phyloP scores from a whole-genome alignment of 2,113 vertebrate species.

The Dasyurus viverrinus region DNA sequence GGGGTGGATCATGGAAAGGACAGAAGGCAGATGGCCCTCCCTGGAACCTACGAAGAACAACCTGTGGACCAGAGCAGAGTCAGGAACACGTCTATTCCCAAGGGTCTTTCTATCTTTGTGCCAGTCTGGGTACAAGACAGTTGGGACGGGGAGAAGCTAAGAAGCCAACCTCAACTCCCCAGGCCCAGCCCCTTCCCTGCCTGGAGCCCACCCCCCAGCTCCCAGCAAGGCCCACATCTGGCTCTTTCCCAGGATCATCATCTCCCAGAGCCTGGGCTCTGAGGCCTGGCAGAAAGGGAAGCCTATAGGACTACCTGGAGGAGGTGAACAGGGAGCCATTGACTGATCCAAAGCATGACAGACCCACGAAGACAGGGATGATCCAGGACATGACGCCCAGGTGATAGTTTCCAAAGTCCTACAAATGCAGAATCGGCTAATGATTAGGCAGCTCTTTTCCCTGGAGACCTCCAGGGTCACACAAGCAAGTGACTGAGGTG shows the following conservation, averaged over 20 bases:
- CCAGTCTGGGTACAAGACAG: background rate
- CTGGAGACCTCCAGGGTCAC: background rate
- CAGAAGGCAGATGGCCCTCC: slow-evolving; percentile 95
- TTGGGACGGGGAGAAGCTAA: too few species aligned
- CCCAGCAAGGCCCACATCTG: background rate
- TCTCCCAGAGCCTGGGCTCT: fast-evolving
- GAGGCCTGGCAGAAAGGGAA: too few species aligned
- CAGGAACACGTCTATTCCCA: fast-evolving
- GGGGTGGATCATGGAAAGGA: slow-evolving; percentile 98
- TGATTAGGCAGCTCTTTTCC: background rate
- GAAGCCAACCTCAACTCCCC: too few species aligned
- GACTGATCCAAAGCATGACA: slow-evolving; percentile 98
- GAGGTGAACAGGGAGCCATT: slow-evolving; percentile 98
- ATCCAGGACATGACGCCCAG: slow-evolving; percentile 97
- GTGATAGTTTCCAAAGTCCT: slow-evolving; percentile 96
- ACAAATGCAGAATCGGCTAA: background rate
- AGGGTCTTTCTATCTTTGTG: background rate
- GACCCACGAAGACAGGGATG: slow-evolving; percentile 96
- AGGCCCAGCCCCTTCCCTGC: too few species aligned
- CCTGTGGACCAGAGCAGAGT: slow-evolving; percentile 77
- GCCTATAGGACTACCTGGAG: slow-evolving; percentile 87
- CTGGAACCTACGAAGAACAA: slow-evolving; percentile 97
- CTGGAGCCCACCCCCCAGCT: too few species aligned
- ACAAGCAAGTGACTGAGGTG: background rate
- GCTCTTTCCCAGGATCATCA: too few species aligned